Percentiles rank a stretch among this genome's conserved stretches.
These are phyloP conservation scores for Micrastur ruficollis DNA, from an alignment of 2,797 vertebrate species.

Conservation along the genomic window DNA sequence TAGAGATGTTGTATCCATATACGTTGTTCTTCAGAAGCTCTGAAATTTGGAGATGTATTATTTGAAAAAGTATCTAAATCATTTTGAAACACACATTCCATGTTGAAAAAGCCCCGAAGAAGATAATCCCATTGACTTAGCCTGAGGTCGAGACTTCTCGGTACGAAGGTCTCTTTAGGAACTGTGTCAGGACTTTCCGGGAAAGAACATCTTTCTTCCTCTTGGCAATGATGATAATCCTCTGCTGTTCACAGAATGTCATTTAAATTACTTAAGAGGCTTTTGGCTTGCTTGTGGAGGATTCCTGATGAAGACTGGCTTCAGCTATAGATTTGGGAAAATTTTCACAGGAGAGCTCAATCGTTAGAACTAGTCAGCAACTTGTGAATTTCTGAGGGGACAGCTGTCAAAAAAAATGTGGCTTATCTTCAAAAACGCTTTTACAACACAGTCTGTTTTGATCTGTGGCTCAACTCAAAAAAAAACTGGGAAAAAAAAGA, in stretches of 20 bases:
- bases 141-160: not conserved
- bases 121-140: not conserved
- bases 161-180: not conserved
- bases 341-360: not conserved
- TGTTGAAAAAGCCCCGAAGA: not conserved
- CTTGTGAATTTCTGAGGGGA: constrained; percentile 34
- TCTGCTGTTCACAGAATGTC: not conserved
- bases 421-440: constrained; percentile 53
- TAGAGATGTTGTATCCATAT: not conserved
- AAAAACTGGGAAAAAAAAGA: not conserved
- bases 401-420: constrained; percentile 24
- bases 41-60: not conserved
- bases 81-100: not conserved
- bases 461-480: not conserved
- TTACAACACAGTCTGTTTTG: constrained; percentile 34
- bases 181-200: not conserved
- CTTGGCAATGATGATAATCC: not conserved
- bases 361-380: not conserved
- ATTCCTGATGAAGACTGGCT: not conserved
- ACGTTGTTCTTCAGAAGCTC: not conserved
- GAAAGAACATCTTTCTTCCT: not conserved
- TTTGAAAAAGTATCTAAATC: not conserved
- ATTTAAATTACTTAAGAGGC: not conserved
- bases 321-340: not conserved
- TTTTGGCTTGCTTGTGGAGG: not conserved